Conservation (phyloP, 2,797 vertebrate species). For the Anguilla megastoma region DNA sequence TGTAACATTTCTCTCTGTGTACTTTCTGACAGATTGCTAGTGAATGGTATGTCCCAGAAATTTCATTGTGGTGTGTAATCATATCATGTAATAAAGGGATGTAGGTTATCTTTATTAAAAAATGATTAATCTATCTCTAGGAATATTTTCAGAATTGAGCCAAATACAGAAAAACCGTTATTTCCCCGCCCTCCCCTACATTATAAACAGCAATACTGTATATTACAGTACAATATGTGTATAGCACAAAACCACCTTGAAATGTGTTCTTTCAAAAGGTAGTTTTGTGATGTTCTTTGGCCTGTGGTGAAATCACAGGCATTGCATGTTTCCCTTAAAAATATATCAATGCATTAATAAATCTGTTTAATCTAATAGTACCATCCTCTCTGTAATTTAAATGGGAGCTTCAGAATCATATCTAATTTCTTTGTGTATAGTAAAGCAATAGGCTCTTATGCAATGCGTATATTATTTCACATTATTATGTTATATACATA, state of each 20-base stretch:
- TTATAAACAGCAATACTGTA: neutral
- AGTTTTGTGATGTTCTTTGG: neutral
- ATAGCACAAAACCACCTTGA: neutral
- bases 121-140: too few species aligned
- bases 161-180: too few species aligned
- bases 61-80: too few species aligned
- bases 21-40: too few species aligned
- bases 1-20: too few species aligned
- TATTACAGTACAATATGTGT: neutral
- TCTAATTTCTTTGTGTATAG: neutral
- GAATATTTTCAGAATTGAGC: too few species aligned
- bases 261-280: too few species aligned
- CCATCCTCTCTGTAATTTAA: neutral
- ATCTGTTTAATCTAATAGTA: neutral
- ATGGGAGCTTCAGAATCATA: neutral
- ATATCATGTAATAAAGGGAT: too few species aligned
- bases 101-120: too few species aligned
- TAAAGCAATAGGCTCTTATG: neutral
- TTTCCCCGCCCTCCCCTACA: neutral
- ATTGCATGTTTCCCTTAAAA: neutral
- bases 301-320: neutral
- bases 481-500: slow-evolving; percentile 4
- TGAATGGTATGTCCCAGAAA: too few species aligned
- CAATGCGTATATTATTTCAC: neutral
- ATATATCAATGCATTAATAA: neutral